Base-by-base conservation (phyloP, 2,888 invertebrate species). In the Sylvicola cinctus region DNA sequence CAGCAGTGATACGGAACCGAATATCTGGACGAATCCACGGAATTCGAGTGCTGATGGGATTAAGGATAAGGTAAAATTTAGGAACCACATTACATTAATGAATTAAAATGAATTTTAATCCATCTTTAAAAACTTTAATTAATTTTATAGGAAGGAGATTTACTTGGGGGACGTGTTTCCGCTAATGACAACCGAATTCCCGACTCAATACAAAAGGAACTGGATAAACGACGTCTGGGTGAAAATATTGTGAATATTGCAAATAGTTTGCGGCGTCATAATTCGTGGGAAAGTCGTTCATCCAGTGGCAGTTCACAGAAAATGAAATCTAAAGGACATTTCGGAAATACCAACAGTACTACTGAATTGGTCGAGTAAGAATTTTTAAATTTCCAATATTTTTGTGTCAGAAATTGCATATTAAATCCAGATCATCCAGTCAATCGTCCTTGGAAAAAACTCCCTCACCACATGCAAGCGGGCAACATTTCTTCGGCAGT, bases 11-110 rank as follows among this genome's bases (percentile, higher is more conserved):
- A 49, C 49, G 2, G 48, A 49, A 34, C 54, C 66, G 2, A 70
- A 73, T 51, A 70, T 80, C 44, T 81, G 81, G 81, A 77, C 71
- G 33, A 79, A 78, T 55, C 72, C 76, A 0, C 53, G 45, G 36
- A 52, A 45, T 45, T 53, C 58, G 38, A 52, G 57, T 40, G 49
- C 57, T 36, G 50, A 54, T 49, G 55, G 58, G 50, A 45, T 52
- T 39, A 46, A 10, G 3, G 7, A 37, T 13, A 16, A 29, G 15
- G 14, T 13, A 29, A 13, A 29, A 5, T 13, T 29, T n/a, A n/a
- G n/a, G n/a, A n/a, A n/a, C n/a, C n/a, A n/a, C n/a, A 27, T 12
- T 27, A 27, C 4, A 12, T 12, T 6, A 10, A 10, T 27, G n/a
- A n/a, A n/a, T n/a, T n/a, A n/a, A n/a, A n/a, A n/a, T n/a, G n/a